These are phyloP conservation scores for Pristis pectinata DNA, from an alignment of 2,797 vertebrate species.

Conservation along the genomic window DNA sequence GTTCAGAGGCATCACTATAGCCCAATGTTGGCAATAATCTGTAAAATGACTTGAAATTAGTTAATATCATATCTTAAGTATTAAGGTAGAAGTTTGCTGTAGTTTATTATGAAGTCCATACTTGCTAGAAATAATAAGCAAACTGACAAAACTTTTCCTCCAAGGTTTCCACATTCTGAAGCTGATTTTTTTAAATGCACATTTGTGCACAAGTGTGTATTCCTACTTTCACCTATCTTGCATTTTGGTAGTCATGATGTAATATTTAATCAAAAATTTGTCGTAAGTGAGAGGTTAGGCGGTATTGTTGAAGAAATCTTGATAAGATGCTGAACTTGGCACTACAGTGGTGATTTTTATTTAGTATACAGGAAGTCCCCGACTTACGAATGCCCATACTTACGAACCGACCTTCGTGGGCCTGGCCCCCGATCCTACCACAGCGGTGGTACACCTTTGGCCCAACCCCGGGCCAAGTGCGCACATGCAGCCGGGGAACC, in stretches of 20 bases:
- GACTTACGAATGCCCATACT: too few species aligned
- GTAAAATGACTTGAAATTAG: neutral
- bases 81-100: neutral
- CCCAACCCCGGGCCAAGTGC: too few species aligned
- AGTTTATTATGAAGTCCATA: neutral
- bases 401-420: too few species aligned
- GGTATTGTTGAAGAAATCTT: too few species aligned
- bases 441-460: too few species aligned
- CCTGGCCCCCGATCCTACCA: too few species aligned
- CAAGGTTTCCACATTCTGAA: neutral
- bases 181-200: neutral
- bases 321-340: too few species aligned
- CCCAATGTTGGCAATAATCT: neutral
- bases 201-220: neutral
- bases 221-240: neutral
- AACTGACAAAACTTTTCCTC: neutral
- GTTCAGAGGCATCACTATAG: neutral
- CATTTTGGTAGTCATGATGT: neutral
- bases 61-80: neutral
- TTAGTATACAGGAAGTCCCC: too few species aligned
- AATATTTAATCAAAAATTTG: too few species aligned
- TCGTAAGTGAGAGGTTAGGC: too few species aligned
- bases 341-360: too few species aligned
- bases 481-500: too few species aligned
- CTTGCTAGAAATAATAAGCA: neutral